Evolutionary conservation across 2,888 invertebrate genomes (phyloP).

Genomic region (Blastobasis lacticolella): DNA sequence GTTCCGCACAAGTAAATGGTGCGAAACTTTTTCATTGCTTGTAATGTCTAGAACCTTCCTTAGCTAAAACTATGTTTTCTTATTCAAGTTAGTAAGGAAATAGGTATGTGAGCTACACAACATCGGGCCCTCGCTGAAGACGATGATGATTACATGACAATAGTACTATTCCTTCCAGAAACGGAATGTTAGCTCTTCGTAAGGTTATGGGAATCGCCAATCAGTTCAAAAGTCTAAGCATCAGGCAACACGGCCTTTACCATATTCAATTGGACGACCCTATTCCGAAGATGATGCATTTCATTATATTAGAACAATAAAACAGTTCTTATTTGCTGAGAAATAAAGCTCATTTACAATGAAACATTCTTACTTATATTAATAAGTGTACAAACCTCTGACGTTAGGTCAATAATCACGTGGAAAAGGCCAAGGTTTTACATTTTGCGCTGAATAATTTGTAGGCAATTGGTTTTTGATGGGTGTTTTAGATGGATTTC

Average conservation of each 20-base stretch:
- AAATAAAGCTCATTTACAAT: constrained; percentile 32
- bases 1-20: too few relatives aligned
- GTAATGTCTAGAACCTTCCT: too few relatives aligned
- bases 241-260: constrained; percentile 40
- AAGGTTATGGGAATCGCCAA: constrained; percentile 58
- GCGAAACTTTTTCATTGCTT: too few relatives aligned
- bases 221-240: constrained; percentile 22
- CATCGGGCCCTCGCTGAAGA: too few relatives aligned
- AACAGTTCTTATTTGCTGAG: constrained; percentile 25
- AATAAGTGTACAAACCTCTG: constrained; percentile 40
- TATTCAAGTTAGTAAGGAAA: too few relatives aligned
- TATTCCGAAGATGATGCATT: constrained; percentile 44
- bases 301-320: constrained; percentile 18
- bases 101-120: too few relatives aligned
- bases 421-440: constrained; percentile 60
- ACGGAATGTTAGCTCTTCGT: constrained; percentile 25
- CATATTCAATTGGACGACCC: constrained; percentile 38
- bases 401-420: constrained; percentile 42
- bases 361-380: constrained; percentile 25
- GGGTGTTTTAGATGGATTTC: too few relatives aligned
- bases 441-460: constrained; percentile 51
- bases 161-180: too few relatives aligned
- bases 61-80: too few relatives aligned
- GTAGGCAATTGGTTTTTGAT: constrained; percentile 59
- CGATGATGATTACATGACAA: too few relatives aligned